These are phyloP conservation scores for Centropristis striata DNA, from an alignment of 2,113 vertebrate species.

Conservation along the genomic window DNA sequence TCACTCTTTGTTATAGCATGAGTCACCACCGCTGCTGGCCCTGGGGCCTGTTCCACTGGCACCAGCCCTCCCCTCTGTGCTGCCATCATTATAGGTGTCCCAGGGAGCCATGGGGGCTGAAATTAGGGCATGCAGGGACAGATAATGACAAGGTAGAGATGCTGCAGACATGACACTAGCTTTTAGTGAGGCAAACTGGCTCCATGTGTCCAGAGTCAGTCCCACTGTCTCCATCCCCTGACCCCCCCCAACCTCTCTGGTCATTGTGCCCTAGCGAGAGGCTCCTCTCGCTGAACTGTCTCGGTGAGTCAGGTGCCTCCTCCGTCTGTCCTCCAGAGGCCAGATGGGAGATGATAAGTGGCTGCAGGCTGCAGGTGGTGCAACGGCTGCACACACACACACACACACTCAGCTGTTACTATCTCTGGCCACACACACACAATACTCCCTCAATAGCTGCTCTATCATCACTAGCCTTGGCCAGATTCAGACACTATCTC, in stretches of 20 bases:
- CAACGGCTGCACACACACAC: constrained; percentile 40
- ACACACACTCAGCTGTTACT: constrained; percentile 35
- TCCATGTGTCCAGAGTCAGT: constrained; percentile 77
- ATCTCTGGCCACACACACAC: constrained; percentile 42
- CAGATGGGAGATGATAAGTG: constrained; percentile 70
- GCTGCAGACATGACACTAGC: constrained; percentile 80
- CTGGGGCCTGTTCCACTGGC: constrained; percentile 69
- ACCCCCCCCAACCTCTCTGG: constrained; percentile 20
- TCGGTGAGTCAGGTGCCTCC: constrained; percentile 67
- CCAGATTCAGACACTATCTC: constrained; percentile 46
- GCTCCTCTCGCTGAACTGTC: constrained; percentile 33
- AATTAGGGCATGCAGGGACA: constrained; percentile 82
- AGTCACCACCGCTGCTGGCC: constrained; percentile 64
- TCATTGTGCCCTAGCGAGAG: constrained; percentile 33
- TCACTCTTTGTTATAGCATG: constrained; percentile 47
- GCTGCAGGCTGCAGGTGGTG: constrained; percentile 64
- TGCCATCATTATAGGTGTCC: constrained; percentile 83
- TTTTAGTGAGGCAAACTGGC: constrained; percentile 80
- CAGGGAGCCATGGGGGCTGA: constrained; percentile 73
- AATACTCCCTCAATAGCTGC: constrained; percentile 12
- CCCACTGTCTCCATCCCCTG: constrained; percentile 21
- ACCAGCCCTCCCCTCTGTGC: constrained; percentile 61
- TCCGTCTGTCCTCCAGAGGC: constrained; percentile 55
- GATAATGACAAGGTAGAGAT: constrained; percentile 86
- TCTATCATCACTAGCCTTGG: constrained; percentile 63